Percentiles rank a stretch among this genome's conserved stretches.
These are phyloP conservation scores for Micropoecilia bifurca DNA, from an alignment of 2,797 vertebrate genomes.

Conservation along the genomic window DNA sequence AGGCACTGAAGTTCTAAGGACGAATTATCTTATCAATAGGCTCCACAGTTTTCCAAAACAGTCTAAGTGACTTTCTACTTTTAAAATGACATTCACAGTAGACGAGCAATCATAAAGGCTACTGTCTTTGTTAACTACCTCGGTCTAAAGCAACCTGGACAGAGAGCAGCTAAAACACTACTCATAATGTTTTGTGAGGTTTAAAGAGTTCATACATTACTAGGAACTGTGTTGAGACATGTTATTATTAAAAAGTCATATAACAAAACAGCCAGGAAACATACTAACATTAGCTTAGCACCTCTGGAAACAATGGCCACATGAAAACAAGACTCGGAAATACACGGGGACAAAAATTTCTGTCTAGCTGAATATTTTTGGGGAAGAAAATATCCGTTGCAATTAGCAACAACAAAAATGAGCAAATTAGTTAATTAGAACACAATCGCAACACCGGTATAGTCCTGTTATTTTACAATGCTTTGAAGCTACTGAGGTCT, in stretches of 20 bases:
- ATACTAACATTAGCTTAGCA: background rate
- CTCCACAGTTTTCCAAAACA: background rate
- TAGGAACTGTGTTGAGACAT: background rate
- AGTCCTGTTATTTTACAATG: background rate
- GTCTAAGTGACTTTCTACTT: background rate
- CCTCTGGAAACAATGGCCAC: background rate
- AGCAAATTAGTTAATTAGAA: background rate
- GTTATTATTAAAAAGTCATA: background rate
- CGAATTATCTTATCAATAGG: background rate
- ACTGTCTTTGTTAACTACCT: background rate
- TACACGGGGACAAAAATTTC: background rate
- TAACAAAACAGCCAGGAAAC: background rate
- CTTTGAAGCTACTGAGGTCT: background rate
- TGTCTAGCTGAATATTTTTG: background rate
- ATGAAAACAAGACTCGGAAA: background rate
- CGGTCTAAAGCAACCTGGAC: background rate
- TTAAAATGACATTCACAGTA: background rate
- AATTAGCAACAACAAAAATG: background rate
- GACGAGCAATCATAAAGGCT: background rate
- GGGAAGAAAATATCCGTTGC: background rate
- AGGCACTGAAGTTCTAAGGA: background rate
- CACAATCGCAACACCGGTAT: background rate
- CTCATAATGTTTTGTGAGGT: background rate
- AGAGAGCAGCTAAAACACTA: background rate
- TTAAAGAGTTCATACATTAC: background rate